Base-by-base conservation (phyloP, 2,797 vertebrate species). In the Gastrophryne carolinensis region DNA sequence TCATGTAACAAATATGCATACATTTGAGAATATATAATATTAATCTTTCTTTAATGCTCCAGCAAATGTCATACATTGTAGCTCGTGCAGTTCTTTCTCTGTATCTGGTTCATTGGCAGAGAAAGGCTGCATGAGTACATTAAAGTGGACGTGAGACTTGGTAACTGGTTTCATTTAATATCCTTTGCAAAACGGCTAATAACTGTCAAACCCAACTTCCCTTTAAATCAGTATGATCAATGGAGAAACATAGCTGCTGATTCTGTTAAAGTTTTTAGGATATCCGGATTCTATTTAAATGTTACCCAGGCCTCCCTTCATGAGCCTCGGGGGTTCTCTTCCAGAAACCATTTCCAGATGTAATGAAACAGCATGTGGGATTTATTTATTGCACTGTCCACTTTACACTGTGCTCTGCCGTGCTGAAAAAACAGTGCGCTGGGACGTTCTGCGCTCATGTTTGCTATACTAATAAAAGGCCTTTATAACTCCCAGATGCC, bases 311-410 rank as follows among this genome's bases (percentile, higher is more conserved):
- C 52, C 83, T 80, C 81, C 81, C 81, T 84, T 75, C 79, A 79
- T 70, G 24, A 73, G 67, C 65, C 84, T 84, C 84, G 73, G 65
- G 81, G 81, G 84, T 58, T 78, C 80, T 74, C 60, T 78, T 85
- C 49, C n/a, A 27, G 78, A 86, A 81, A 87, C 82, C 67, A 84
- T 69, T 87, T 83, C 83, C 86, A 87, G 85, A 84, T 86, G 85
- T 78, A 84, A 67, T 75, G 32, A 69, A 81, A 19, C 63, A 69
- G 80, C 84, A 84, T 82, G 72, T 82, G 86, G 83, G 70, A 80
- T 62, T 82, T 75, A 81, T 85, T 86, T 71, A 86, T 64, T 66
- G 52, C 23, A 13, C 66, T 2, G 41, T 24, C 52, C 68, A 58
- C 50, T 72, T 78, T 61, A 71, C 75, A 72, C 75, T 39, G 68